A percentile compares a stretch with the other conserved stretches of the same genome.
Conservation (phyloP, 2,797 vertebrate species). For the Bufotes viridis region DNA sequence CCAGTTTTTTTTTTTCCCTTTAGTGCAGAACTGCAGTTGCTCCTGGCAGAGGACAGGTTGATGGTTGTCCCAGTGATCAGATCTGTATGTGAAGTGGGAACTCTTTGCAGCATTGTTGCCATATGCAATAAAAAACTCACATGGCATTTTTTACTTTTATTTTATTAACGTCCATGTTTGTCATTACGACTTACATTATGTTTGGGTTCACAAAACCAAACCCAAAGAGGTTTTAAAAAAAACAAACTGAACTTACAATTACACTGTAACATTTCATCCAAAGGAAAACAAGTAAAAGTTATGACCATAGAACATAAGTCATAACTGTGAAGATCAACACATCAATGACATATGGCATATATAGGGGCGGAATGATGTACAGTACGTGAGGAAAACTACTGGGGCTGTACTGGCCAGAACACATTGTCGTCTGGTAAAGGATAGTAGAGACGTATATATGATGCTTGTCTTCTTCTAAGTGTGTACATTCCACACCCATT, state of each 20-base stretch:
- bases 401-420: neutral
- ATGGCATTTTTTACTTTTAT: slow-evolving; percentile 75
- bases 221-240: slow-evolving; percentile 91
- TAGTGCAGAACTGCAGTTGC: neutral
- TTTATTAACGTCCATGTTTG: slow-evolving; percentile 70
- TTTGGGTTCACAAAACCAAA: slow-evolving; percentile 92
- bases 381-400: slow-evolving; percentile 1
- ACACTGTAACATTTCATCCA: slow-evolving; percentile 88
- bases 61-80: neutral
- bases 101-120: neutral
- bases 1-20: neutral
- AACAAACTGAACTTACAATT: slow-evolving; percentile 78
- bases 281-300: slow-evolving; percentile 79
- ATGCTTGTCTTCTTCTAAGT: neutral
- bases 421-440: neutral
- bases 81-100: neutral
- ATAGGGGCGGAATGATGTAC: slow-evolving; percentile 9
- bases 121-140: slow-evolving; percentile 50
- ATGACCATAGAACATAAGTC: slow-evolving; percentile 59
- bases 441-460: neutral
- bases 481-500: neutral
- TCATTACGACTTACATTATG: slow-evolving; percentile 99
- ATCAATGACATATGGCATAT: slow-evolving; percentile 32
- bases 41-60: neutral
- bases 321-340: slow-evolving; percentile 25